phyloP scores from a whole-genome alignment of 2,888 invertebrate genomes.

The Ennomos fuscantarius region DNA sequence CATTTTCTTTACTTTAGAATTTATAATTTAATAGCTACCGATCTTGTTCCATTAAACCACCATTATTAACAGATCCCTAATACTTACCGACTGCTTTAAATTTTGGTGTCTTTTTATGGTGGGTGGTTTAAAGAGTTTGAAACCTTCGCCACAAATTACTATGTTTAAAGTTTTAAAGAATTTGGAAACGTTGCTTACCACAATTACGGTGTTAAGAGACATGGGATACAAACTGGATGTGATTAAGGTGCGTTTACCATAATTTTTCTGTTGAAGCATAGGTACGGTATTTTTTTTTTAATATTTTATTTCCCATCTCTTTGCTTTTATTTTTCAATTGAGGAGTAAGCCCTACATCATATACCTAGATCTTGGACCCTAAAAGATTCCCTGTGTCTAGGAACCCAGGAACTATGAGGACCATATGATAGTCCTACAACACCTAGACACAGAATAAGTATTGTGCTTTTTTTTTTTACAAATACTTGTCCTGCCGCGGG shows the following conservation, averaged over 20 bases:
- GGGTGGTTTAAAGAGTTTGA: conserved; percentile 41
- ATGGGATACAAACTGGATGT: conserved; percentile 24
- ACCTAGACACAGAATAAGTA: too few relatives aligned
- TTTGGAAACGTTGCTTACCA: conserved; percentile 47
- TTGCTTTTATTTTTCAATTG: too few relatives aligned
- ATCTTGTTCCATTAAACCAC: conserved; percentile 38
- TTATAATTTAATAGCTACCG: conserved; percentile 57
- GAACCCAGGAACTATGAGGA: too few relatives aligned
- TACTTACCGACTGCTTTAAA: background rate
- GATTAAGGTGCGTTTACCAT: conserved; percentile 11
- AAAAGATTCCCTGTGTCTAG: too few relatives aligned
- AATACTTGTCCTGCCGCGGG: too few relatives aligned
- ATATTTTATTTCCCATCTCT: too few relatives aligned
- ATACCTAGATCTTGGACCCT: too few relatives aligned
- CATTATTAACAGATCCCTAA: conserved; percentile 20
- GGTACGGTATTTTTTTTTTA: too few relatives aligned
- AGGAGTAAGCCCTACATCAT: too few relatives aligned
- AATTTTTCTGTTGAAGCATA: conserved; percentile 2
- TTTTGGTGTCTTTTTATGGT: conserved; percentile 14
- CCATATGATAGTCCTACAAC: too few relatives aligned
- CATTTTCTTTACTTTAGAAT: conserved; percentile 66
- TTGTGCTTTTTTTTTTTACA: too few relatives aligned
- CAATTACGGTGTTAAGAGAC: conserved; percentile 53
- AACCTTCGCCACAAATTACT: conserved; percentile 60
- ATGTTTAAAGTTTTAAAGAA: conserved; percentile 64